These are phyloP conservation scores for Mactromeris polynyma DNA, from an alignment of 2,888 invertebrate genomes.

Conservation along the genomic window DNA sequence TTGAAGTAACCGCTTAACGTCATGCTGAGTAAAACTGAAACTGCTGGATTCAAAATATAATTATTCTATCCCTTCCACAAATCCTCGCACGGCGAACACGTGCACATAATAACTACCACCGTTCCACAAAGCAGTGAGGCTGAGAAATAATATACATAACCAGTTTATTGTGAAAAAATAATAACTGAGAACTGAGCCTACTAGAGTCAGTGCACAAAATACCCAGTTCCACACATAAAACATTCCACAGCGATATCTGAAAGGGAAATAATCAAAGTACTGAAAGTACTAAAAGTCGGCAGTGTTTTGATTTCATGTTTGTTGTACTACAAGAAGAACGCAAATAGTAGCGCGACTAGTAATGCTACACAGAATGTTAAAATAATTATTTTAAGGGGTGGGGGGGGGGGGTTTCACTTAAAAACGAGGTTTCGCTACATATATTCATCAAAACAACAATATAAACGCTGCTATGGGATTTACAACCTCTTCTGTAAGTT, in stretches of 20 bases:
- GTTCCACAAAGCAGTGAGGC: constrained; percentile 75
- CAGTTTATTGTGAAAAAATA: constrained; percentile 80
- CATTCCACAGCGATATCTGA: constrained; percentile 74
- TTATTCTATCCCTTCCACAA: constrained; percentile 74
- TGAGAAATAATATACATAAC: constrained; percentile 71
- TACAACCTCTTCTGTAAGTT: no score
- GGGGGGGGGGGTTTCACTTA: no score
- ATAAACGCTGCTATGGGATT: no score
- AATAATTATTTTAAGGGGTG: no score
- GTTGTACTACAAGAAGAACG: no score
- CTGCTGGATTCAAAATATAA: background rate
- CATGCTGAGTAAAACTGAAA: background rate
- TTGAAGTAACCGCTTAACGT: no score
- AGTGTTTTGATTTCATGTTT: no score
- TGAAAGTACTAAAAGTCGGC: no score
- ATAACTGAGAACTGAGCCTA: constrained; percentile 76
- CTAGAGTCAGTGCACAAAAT: constrained; percentile 74
- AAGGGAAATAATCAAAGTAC: constrained; percentile 28
- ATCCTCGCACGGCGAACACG: constrained; percentile 79
- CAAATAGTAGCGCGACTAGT: no score
- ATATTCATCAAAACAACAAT: no score
- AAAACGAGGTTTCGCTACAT: no score
- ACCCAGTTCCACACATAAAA: constrained; percentile 77
- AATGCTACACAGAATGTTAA: no score
- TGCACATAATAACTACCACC: constrained; percentile 84